These are phyloP conservation scores for Julus scandinavius DNA, from an alignment of 2,888 invertebrate genomes.

Conservation along the genomic window DNA sequence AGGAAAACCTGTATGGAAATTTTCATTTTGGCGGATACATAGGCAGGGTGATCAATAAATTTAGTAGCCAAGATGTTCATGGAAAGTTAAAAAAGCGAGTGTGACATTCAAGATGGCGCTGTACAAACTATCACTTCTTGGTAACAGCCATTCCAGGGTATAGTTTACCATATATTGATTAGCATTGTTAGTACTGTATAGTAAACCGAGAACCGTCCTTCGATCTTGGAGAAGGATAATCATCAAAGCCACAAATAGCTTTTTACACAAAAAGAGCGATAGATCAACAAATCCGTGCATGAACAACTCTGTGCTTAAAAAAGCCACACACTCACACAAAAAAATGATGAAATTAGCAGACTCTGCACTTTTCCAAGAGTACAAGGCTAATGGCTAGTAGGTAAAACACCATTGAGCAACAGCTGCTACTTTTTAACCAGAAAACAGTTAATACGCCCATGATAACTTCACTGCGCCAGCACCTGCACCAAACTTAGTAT, in stretches of 20 bases:
- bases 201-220: not conserved
- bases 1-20: too few species aligned
- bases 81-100: too few species aligned
- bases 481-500: not conserved
- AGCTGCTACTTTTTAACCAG: conserved; percentile 16
- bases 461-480: not conserved
- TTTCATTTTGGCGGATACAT: too few species aligned
- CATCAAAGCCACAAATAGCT: not conserved
- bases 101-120: too few species aligned
- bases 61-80: too few species aligned
- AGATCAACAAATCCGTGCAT: conserved; percentile 5
- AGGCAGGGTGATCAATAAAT: too few species aligned
- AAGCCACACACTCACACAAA: not conserved
- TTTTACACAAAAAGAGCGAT: not conserved
- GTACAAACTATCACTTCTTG: too few species aligned
- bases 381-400: not conserved
- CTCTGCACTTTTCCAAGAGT: not conserved
- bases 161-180: too few species aligned
- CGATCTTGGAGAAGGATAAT: not conserved
- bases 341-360: conserved; percentile 12
- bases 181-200: not conserved
- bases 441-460: not conserved
- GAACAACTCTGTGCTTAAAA: not conserved
- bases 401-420: conserved; percentile 11
- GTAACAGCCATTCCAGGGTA: too few species aligned